These are phyloP conservation scores for Galbula dea DNA, from an alignment of 2,113 vertebrate genomes.

Conservation along the genomic window DNA sequence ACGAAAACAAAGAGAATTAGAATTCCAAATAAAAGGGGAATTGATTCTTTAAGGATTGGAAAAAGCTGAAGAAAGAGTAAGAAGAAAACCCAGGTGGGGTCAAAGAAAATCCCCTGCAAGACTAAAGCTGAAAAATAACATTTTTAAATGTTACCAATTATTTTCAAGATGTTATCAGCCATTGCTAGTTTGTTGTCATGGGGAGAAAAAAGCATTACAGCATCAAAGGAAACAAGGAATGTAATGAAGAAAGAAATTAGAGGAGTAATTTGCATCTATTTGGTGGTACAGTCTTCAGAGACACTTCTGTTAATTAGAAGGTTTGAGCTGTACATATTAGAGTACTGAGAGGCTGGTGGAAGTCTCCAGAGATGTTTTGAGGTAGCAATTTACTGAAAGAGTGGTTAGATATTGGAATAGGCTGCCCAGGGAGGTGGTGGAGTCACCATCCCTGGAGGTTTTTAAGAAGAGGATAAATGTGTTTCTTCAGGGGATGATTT, in stretches of 20 bases:
- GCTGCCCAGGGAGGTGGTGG: too few relatives aligned
- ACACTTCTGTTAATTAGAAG: slow-evolving; percentile 43
- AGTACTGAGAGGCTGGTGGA: background rate
- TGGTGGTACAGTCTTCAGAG: slow-evolving; percentile 31
- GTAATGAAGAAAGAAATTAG: slow-evolving; percentile 48
- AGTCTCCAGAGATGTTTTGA: background rate
- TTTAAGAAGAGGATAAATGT: too few relatives aligned
- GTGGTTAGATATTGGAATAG: too few relatives aligned
- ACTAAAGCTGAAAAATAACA: background rate
- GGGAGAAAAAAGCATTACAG: slow-evolving; percentile 1
- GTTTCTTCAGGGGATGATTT: too few relatives aligned
- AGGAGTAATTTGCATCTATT: slow-evolving; percentile 53
- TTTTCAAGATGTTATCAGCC: slow-evolving; percentile 36
- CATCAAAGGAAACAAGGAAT: slow-evolving; percentile 46
- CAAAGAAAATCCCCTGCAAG: background rate
- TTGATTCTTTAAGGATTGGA: background rate
- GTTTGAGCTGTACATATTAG: background rate
- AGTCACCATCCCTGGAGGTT: too few relatives aligned
- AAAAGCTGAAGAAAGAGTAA: background rate
- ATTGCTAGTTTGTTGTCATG: background rate
- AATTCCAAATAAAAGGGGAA: background rate
- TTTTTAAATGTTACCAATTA: background rate
- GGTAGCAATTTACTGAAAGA: too few relatives aligned
- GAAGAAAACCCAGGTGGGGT: background rate
- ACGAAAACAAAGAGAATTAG: background rate